Evolutionary conservation across 2,113 vertebrate genomes (phyloP), one percentile per base, ranked within the genome.

Genomic region (Chitala chitala): DNA sequence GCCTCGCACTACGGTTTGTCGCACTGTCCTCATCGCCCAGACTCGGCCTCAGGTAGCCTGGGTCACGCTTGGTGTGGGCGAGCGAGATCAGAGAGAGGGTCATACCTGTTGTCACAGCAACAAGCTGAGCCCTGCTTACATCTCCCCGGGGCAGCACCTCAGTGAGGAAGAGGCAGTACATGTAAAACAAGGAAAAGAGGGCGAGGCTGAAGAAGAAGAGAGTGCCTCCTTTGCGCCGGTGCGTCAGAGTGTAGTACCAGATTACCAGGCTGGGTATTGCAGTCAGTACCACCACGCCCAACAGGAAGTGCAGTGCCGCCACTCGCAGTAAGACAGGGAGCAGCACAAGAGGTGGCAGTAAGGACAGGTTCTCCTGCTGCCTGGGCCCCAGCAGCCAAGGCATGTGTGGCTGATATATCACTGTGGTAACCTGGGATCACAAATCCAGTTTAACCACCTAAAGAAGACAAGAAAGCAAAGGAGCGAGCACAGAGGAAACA

Each of bases 181-280:
- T 96, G 84, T 98, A 98, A 7, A 81, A 92, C 82, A 99, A 80
- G 9, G 95, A 98, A 88, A 98, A 98, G 26, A 99, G 90, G 1
- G 93, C 94, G 1, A 99, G 84, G 86, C 95, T 96, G 76, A 98
- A 85, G 87, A 99, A 98, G 84, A 99, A 95, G 5, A 96, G 91
- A 0, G 95, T 98, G 65, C 78, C 92, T 0, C 94, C 94, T 80
- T 96, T 97, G 81, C 93, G 92, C 59, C 89, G 86, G 83, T 99
- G 97, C 6, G 94, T 99, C 88, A 94, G 84, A 78, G 95, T 96
- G 87, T 98, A 99, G 74, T 98, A 99, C 95, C 94, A 96, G 61
- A 99, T 86, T 66, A 96, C 87, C 81, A 95, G 80, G 33, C 73
- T 86, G 0, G 96, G 96, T 38, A 97, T 84, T 1, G 92, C 89